Conservation (phyloP, 2,888 invertebrate genomes). For the Eilema depressum region DNA sequence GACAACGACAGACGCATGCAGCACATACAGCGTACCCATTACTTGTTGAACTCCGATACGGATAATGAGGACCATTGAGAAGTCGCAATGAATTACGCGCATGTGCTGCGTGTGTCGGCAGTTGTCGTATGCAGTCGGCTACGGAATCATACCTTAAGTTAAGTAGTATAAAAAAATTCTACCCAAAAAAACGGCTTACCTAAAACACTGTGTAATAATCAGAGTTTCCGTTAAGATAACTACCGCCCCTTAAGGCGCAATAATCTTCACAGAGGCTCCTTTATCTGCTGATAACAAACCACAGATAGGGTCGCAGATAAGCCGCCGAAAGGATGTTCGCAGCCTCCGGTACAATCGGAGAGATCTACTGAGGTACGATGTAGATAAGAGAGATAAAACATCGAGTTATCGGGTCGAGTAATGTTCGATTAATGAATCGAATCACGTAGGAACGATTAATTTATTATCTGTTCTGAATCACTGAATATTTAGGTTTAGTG, state of each 20-base stretch:
- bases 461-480: background rate
- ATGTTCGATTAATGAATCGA: background rate
- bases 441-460: background rate
- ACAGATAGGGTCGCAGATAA: background rate
- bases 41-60: too few relatives aligned
- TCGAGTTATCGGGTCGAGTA: background rate
- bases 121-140: too few relatives aligned
- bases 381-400: background rate
- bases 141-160: too few relatives aligned
- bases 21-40: too few relatives aligned
- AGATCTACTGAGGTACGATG: background rate
- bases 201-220: background rate
- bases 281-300: background rate
- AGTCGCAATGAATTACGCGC: too few relatives aligned
- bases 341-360: background rate
- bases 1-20: too few relatives aligned
- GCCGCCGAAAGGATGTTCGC: background rate
- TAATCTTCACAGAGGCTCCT: background rate
- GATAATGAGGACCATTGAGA: too few relatives aligned
- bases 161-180: too few relatives aligned
- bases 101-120: too few relatives aligned
- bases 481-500: background rate
- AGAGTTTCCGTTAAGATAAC: background rate
- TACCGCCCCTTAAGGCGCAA: background rate
- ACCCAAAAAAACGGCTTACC: background rate